Evolutionary conservation across 2,113 vertebrate genomes (phyloP).

Genomic region (Amphiprion ocellaris): DNA sequence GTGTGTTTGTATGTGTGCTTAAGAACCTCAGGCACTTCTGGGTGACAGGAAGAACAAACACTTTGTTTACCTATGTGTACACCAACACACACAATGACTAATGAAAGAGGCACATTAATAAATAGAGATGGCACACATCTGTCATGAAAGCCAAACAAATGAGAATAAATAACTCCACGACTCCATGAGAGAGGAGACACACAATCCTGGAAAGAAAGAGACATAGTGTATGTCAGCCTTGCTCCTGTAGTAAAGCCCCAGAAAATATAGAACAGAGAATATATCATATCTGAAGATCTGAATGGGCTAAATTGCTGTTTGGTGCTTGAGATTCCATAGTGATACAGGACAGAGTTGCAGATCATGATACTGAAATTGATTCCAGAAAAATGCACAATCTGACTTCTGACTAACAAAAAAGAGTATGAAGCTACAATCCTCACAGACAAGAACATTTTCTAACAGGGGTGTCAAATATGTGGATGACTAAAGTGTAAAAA

Average conservation of each 20-base stretch:
- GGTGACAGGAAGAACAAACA: conserved; percentile 42
- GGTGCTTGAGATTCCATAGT: background rate
- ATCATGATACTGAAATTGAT: background rate
- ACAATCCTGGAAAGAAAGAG: background rate
- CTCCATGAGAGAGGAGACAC: background rate
- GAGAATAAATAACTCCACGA: conserved; percentile 9
- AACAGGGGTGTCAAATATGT: too few relatives aligned
- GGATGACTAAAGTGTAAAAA: too few relatives aligned
- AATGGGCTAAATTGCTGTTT: background rate
- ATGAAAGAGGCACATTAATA: conserved; percentile 38
- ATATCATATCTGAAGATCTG: background rate
- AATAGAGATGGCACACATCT: conserved; percentile 33
- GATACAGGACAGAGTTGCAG: background rate
- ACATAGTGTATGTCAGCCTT: background rate
- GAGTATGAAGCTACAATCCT: background rate
- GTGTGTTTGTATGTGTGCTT: background rate
- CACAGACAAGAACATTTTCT: background rate
- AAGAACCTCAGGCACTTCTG: conserved; percentile 8
- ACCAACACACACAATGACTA: conserved; percentile 31
- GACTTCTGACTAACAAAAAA: background rate
- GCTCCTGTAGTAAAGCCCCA: too few relatives aligned
- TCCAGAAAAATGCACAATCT: background rate
- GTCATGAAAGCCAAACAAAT: conserved; percentile 35
- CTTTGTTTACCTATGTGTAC: conserved; percentile 14
- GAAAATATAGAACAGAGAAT: too few relatives aligned